Percentiles rank a stretch among this genome's conserved stretches.
Evolutionary conservation across 2,888 invertebrate genomes (phyloP).

Genomic region (Salpingus planirostris): DNA sequence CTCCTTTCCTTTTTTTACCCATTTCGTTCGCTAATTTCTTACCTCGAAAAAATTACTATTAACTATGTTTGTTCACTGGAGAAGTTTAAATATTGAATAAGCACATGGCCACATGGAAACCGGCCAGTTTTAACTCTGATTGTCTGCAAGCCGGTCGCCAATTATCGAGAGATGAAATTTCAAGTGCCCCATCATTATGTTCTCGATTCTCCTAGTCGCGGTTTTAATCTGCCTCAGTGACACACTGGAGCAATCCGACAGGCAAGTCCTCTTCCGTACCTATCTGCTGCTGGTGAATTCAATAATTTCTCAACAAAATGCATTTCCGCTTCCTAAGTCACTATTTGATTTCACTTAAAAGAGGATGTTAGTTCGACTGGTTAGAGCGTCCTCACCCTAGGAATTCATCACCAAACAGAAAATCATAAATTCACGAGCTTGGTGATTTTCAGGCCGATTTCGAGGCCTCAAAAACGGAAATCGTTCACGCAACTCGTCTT

Average conservation of each 20-base stretch:
- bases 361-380: too few relatives aligned
- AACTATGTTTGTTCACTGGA: neutral
- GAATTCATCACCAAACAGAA: too few relatives aligned
- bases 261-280: too few relatives aligned
- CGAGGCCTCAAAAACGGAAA: too few relatives aligned
- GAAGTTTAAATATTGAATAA: slow-evolving; percentile 10
- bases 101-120: slow-evolving; percentile 8
- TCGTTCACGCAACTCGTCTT: too few relatives aligned
- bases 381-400: too few relatives aligned
- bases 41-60: neutral
- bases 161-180: slow-evolving; percentile 16
- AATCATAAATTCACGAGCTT: too few relatives aligned
- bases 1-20: neutral
- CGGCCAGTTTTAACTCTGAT: slow-evolving; percentile 16
- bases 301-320: too few relatives aligned
- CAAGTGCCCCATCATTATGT: slow-evolving; percentile 14
- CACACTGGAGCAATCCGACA: slow-evolving; percentile 4
- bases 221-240: slow-evolving; percentile 14
- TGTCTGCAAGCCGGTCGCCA: slow-evolving; percentile 14
- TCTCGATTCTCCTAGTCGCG: slow-evolving; percentile 12
- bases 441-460: too few relatives aligned
- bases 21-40: neutral
- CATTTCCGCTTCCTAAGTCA: too few relatives aligned
- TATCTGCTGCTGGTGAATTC: too few relatives aligned
- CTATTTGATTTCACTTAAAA: too few relatives aligned